Percentiles rank a stretch among this genome's conserved stretches.
Evolutionary conservation across 2,113 vertebrate species (phyloP).

Genomic region (Phodopus roborovskii): DNA sequence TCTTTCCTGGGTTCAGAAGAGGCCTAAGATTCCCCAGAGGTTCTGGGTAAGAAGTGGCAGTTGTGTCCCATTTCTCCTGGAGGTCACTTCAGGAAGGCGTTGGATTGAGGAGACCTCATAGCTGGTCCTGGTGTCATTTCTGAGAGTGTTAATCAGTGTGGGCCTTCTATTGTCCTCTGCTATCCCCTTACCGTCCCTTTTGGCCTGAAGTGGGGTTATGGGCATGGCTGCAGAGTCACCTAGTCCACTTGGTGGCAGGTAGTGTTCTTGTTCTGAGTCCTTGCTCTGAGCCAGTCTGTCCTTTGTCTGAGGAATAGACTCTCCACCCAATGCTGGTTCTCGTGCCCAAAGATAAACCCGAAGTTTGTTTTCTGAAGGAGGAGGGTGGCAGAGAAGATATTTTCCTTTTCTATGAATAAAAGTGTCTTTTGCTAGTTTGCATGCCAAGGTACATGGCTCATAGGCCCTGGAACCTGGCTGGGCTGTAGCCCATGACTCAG

Average conservation of each 20-base stretch:
- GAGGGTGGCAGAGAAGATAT: background rate
- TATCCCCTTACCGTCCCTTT: too few relatives aligned
- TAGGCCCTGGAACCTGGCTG: fast-evolving
- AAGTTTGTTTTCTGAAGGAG: constrained; percentile 53
- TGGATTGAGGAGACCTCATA: background rate
- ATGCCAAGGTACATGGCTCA: background rate
- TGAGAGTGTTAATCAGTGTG: background rate
- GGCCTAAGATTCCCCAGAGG: background rate
- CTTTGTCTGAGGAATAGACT: fast-evolving
- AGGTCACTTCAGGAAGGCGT: background rate
- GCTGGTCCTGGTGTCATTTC: fast-evolving
- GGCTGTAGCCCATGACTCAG: background rate
- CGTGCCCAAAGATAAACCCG: background rate
- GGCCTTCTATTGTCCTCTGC: background rate
- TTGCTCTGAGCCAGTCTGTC: background rate
- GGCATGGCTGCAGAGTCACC: fast-evolving
- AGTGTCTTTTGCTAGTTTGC: fast-evolving
- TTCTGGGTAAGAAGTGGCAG: background rate
- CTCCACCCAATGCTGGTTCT: background rate
- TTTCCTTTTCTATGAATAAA: background rate
- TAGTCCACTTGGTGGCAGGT: fast-evolving
- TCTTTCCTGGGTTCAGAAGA: too few relatives aligned
- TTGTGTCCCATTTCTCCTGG: background rate
- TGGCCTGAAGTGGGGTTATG: background rate
- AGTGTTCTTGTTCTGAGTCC: background rate